These are phyloP conservation scores for Heliconius hermathena DNA, from an alignment of 1,140 invertebrate species.

Conservation along the genomic window DNA sequence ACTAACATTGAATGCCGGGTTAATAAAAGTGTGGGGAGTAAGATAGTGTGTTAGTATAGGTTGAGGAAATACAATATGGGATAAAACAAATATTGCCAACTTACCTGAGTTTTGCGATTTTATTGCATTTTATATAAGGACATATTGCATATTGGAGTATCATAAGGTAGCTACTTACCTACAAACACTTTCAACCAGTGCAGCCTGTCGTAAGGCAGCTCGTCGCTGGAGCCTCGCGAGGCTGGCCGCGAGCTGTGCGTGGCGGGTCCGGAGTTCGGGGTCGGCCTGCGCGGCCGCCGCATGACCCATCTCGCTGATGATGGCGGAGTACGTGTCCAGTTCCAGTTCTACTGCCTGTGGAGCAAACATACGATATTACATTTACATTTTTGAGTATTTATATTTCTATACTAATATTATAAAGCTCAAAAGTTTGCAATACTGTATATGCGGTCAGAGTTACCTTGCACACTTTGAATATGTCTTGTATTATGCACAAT, in stretches of 20 bases:
- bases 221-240: constrained; percentile 85
- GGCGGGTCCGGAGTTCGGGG: constrained; percentile 89
- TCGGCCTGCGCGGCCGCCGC: constrained; percentile 88
- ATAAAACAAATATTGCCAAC: too few species aligned
- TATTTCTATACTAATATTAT: not conserved
- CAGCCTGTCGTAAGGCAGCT: constrained; percentile 89
- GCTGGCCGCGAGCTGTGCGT: constrained; percentile 60
- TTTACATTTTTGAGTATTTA: not conserved
- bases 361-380: not conserved
- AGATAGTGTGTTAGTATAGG: too few species aligned
- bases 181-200: constrained; percentile 95
- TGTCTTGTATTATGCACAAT: too few species aligned
- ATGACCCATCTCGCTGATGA: constrained; percentile 95
- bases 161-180: constrained; percentile 48
- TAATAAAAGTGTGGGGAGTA: too few species aligned
- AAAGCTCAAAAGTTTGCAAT: too few species aligned
- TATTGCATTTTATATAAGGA: too few species aligned
- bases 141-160: too few species aligned
- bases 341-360: constrained; percentile 92
- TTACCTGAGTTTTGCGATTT: too few species aligned
- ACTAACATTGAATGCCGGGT: too few species aligned
- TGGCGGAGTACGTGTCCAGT: constrained; percentile 95
- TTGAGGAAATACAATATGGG: too few species aligned
- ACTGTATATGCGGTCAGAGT: too few species aligned
- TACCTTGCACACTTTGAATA: too few species aligned